A percentile compares a stretch with the other conserved stretches of the same genome.
Evolutionary conservation across 2,113 vertebrate genomes (phyloP).

Genomic region (Holacanthus passer): DNA sequence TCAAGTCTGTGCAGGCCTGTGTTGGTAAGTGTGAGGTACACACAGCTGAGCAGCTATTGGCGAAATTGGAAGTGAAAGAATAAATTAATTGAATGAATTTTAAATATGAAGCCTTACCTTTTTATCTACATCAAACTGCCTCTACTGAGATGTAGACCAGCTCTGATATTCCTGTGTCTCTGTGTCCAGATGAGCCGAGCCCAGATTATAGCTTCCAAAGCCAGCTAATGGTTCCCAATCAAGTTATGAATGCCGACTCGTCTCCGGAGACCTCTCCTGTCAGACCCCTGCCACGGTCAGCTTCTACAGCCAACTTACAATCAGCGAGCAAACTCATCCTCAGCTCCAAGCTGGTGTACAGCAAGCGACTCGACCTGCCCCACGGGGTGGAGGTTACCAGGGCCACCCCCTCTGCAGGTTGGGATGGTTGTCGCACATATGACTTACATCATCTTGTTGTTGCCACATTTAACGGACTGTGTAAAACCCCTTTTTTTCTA

Average conservation of each 20-base stretch:
- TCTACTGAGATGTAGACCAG: not conserved
- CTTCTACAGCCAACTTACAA: constrained; percentile 96
- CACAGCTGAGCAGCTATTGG: not conserved
- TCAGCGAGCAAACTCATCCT: constrained; percentile 98
- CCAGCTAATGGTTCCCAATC: constrained; percentile 89
- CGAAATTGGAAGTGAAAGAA: not conserved
- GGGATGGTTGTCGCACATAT: constrained; percentile 8
- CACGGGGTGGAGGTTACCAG: constrained; percentile 93
- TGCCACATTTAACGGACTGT: not conserved
- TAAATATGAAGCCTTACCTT: constrained; percentile 6
- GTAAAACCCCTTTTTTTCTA: constrained; percentile 1
- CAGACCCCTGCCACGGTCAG: constrained; percentile 92
- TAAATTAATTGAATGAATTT: too few species aligned
- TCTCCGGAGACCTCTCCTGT: constrained; percentile 90
- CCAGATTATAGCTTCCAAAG: constrained; percentile 84
- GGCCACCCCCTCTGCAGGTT: constrained; percentile 98
- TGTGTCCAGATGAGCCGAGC: constrained; percentile 74
- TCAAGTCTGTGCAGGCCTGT: constrained; percentile 95
- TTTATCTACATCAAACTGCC: not conserved
- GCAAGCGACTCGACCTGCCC: constrained; percentile 92
- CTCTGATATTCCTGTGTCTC: not conserved
- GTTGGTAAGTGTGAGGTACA: constrained; percentile 86
- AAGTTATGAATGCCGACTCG: constrained; percentile 86
- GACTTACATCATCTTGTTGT: not conserved
- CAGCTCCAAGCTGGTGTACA: constrained; percentile 95